A percentile compares a stretch with the other conserved stretches of the same genome.
Evolutionary conservation across 2,113 vertebrate species (phyloP).

Genomic region (Melanocharis versteri): DNA sequence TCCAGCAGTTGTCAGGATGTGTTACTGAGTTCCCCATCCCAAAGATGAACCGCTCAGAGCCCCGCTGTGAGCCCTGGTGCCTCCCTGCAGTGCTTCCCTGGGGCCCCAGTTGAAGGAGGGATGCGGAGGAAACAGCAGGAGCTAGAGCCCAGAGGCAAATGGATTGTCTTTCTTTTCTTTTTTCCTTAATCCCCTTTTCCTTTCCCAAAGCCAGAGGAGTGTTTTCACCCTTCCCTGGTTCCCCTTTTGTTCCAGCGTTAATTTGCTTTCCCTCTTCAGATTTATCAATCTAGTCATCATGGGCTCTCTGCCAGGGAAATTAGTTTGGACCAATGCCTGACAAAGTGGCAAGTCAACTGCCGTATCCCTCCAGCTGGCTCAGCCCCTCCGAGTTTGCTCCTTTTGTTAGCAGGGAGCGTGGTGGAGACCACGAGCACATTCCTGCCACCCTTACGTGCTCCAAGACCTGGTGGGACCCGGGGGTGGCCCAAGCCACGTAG

Average conservation of each 20-base stretch:
- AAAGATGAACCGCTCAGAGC: background rate
- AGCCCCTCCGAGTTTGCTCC: constrained; percentile 34
- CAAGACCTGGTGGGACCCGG: fast-evolving
- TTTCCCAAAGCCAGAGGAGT: constrained; percentile 1
- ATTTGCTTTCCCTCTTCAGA: constrained; percentile 69
- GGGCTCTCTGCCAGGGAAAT: constrained; percentile 67
- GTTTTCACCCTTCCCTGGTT: constrained; percentile 46
- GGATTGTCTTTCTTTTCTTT: background rate
- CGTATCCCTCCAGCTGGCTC: constrained; percentile 61
- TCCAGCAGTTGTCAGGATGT: background rate
- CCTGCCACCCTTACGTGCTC: background rate
- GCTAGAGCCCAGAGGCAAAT: background rate
- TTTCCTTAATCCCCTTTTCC: background rate
- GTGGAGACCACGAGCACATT: background rate
- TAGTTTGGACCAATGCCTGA: constrained; percentile 66
- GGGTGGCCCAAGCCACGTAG: fast-evolving
- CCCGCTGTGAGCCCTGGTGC: background rate
- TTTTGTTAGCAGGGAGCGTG: constrained; percentile 31
- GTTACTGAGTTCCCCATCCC: background rate
- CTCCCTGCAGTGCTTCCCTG: background rate
- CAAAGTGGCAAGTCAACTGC: constrained; percentile 67
- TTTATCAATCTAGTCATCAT: constrained; percentile 71
- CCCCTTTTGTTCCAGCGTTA: constrained; percentile 59
- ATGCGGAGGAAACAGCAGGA: background rate
- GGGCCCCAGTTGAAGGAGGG: background rate